phyloP scores from a whole-genome alignment of 2,888 invertebrate genomes.

The Anthrax anthrax region DNA sequence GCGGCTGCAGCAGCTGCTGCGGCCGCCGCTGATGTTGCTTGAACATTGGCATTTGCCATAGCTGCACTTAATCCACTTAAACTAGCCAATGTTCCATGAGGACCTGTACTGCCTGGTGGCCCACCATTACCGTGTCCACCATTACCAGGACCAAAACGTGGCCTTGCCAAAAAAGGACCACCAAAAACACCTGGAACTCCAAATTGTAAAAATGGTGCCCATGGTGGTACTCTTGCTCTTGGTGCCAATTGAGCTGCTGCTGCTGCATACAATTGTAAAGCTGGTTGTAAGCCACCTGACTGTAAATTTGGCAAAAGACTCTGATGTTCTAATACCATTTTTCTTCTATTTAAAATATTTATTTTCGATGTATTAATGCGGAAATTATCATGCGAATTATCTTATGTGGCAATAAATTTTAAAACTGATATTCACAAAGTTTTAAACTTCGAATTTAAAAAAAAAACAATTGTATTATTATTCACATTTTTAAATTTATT shows the following conservation, averaged over 20 bases:
- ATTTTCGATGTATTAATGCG: too few relatives aligned
- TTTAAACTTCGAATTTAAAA: too few relatives aligned
- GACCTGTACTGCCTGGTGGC: conserved; percentile 15
- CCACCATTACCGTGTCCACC: conserved; percentile 7
- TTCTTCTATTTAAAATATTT: too few relatives aligned
- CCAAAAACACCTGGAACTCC: conserved; percentile 36
- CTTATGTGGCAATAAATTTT: too few relatives aligned
- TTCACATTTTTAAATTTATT: too few relatives aligned
- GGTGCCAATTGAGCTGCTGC: conserved; percentile 41
- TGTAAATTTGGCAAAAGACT: conserved; percentile 18
- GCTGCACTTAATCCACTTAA: conserved; percentile 15
- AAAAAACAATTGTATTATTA: too few relatives aligned
- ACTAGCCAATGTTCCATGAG: conserved; percentile 20
- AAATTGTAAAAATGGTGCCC: conserved; percentile 44
- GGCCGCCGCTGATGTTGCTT: conserved; percentile 13
- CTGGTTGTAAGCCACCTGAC: conserved; percentile 46
- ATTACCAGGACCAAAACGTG: conserved; percentile 23
- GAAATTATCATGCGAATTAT: too few relatives aligned
- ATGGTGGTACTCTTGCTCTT: conserved; percentile 40
- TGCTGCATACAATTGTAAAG: conserved; percentile 54
- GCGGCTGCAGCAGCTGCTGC: conserved; percentile 25
- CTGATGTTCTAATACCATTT: conserved; percentile 47
- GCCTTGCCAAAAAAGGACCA: conserved; percentile 20
- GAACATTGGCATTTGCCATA: conserved; percentile 27
- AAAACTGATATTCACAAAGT: too few relatives aligned